Evolutionary conservation across 2,888 invertebrate genomes (phyloP), one percentile per base, ranked within the genome.

Genomic region (Tyria jacobaeae): DNA sequence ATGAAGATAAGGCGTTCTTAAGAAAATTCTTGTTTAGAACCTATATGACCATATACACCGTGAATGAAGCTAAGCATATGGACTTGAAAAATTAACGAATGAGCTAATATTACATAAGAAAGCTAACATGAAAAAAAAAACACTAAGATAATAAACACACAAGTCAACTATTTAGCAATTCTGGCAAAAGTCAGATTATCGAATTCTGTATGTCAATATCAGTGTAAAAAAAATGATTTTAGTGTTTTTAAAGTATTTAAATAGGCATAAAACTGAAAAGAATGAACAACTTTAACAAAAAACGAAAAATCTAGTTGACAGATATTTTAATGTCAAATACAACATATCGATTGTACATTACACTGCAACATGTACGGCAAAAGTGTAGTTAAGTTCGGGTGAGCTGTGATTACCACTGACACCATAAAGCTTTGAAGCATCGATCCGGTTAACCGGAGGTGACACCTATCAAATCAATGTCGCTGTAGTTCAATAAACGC

Each of bases 401-500:
- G 59, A 44, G 27, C 49, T 44, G 60, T 62, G 54, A 71, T 63
- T 49, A 68, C 37, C 50, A 47, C 57, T n/a, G n/a, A 55, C 7
- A 27, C 27, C 27, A n/a, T 71, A 62, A 63, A 71, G 44, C 62
- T 72, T 71, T 63, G 47, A 64, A 57, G 64, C 72, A 72, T 51
- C 41, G 56, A 65, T 60, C 58, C 65, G 60, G 54, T 48, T 64
- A 66, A 71, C 68, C 70, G 52, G 51, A 53, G 51, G 64, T 61
- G 73, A 76, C 76, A 73, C 61, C 73, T 65, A 70, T 73, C 66
- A 75, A 66, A 62, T 62, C 62, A 75, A 66, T 63, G 66, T 52
- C 58, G 57, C 37, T 53, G 44, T 50, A 67, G 62, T 62, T 59
- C 59, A 54, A 49, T 63, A 65, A 68, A 71, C 68, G 55, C 49